Percentiles rank a stretch among this genome's conserved stretches.
Conservation (phyloP, 2,888 invertebrate genomes). For the Leptinotarsa haldemani region DNA sequence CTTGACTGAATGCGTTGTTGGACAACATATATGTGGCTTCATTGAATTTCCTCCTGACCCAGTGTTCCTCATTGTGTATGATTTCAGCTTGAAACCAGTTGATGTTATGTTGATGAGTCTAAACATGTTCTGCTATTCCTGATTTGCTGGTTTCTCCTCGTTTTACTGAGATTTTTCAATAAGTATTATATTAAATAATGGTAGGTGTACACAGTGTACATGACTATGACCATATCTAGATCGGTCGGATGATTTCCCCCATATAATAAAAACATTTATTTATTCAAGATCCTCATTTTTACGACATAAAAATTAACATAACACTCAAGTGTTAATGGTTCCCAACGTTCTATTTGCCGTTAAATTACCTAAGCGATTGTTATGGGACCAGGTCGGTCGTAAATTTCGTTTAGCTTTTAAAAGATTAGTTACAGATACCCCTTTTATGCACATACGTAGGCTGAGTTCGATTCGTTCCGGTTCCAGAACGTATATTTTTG, state of each 20-base stretch:
- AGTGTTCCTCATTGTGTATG: too few relatives aligned
- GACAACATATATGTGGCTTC: too few relatives aligned
- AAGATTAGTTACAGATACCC: constrained; percentile 18
- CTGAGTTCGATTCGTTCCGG: not conserved
- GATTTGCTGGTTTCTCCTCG: too few relatives aligned
- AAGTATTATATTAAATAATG: too few relatives aligned
- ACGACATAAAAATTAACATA: constrained; percentile 29
- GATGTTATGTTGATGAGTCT: too few relatives aligned
- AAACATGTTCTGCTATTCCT: too few relatives aligned
- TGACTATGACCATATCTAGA: constrained; percentile 10
- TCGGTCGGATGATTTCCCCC: not conserved
- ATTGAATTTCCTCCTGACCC: too few relatives aligned
- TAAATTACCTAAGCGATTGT: constrained; percentile 20
- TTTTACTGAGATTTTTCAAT: too few relatives aligned
- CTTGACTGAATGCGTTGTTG: too few relatives aligned
- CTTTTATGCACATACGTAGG: constrained; percentile 11
- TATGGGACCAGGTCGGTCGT: constrained; percentile 17
- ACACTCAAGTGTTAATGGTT: constrained; percentile 31
- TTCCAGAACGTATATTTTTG: constrained; percentile 9
- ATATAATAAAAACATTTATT: not conserved
- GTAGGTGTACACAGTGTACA: too few relatives aligned
- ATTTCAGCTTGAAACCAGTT: too few relatives aligned
- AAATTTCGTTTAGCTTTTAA: constrained; percentile 12
- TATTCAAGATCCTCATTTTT: constrained; percentile 21
- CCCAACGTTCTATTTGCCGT: constrained; percentile 17